Conservation (phyloP, 2,888 invertebrate genomes). For the Parnassius apollo region DNA sequence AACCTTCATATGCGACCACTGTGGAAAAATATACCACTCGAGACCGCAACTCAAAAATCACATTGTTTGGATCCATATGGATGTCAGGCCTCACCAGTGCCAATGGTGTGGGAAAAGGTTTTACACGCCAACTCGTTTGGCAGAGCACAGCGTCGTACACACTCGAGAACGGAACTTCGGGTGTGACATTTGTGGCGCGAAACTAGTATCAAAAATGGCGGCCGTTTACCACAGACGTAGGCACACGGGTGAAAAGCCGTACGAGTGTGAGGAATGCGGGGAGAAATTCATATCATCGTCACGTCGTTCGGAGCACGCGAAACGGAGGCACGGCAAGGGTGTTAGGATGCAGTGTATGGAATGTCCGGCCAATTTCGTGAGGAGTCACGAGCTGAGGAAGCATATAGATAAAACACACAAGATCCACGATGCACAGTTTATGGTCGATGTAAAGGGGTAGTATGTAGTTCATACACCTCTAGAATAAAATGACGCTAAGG, state of each 20-base stretch:
- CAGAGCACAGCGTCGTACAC: slow-evolving; percentile 77
- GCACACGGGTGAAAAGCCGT: slow-evolving; percentile 73
- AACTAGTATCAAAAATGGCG: slow-evolving; percentile 70
- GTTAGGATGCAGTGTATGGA: slow-evolving; percentile 47
- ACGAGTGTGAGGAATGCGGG: slow-evolving; percentile 66
- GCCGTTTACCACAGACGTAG: slow-evolving; percentile 68
- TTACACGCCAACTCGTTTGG: slow-evolving; percentile 71
- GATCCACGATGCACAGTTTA: slow-evolving; percentile 5
- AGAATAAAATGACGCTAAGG: no score
- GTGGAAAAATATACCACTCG: slow-evolving; percentile 59
- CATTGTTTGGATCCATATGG: slow-evolving; percentile 75
- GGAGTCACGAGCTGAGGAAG: slow-evolving; percentile 56
- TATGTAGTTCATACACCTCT: background rate
- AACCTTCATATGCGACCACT: slow-evolving; percentile 64
- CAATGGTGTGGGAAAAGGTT: slow-evolving; percentile 76
- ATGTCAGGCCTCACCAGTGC: slow-evolving; percentile 72
- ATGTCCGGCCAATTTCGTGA: slow-evolving; percentile 56
- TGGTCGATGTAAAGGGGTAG: slow-evolving; percentile 2
- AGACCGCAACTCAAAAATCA: slow-evolving; percentile 70
- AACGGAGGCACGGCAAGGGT: slow-evolving; percentile 64
- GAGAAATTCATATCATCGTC: slow-evolving; percentile 69
- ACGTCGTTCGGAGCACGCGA: slow-evolving; percentile 64
- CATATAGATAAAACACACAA: slow-evolving; percentile 56
- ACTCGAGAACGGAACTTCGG: slow-evolving; percentile 74
- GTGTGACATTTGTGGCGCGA: slow-evolving; percentile 76